phyloP scores from a whole-genome alignment of 2,888 invertebrate species.

The Volucella bombylans region DNA sequence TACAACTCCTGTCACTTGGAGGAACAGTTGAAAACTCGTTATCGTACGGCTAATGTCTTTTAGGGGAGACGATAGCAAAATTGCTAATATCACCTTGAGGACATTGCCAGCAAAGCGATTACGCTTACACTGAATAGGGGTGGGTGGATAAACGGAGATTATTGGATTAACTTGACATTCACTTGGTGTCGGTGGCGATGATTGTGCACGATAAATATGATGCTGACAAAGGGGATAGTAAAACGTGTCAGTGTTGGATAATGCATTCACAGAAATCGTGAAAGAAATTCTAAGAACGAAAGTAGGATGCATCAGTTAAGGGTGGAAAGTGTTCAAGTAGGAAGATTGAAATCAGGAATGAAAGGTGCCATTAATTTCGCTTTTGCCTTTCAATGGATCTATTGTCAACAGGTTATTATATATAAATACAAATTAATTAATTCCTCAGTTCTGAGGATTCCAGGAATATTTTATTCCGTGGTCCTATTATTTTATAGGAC shows the following conservation, averaged over 20 bases:
- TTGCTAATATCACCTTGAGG: slow-evolving; percentile 26
- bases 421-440: too few species aligned
- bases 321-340: not conserved
- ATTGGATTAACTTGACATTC: slow-evolving; percentile 12
- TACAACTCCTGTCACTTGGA: not conserved
- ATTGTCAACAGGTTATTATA: too few species aligned
- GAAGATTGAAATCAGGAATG: too few species aligned
- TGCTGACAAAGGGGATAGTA: slow-evolving; percentile 4
- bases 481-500: too few species aligned
- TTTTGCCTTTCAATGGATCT: too few species aligned
- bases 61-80: not conserved
- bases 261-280: slow-evolving; percentile 1
- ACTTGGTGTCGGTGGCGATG: slow-evolving; percentile 5
- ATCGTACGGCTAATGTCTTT: slow-evolving; percentile 38
- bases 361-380: too few species aligned
- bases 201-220: slow-evolving; percentile 22
- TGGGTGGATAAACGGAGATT: slow-evolving; percentile 9
- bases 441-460: too few species aligned
- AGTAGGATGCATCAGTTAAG: not conserved
- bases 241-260: slow-evolving; percentile 8
- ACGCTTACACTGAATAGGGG: not conserved
- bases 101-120: slow-evolving; percentile 29
- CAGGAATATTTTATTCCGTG: too few species aligned
- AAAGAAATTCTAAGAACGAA: slow-evolving; percentile 4
- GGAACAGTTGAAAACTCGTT: slow-evolving; percentile 28